Percentiles rank a stretch among this genome's conserved stretches.
Conservation (phyloP, 2,888 invertebrate genomes). For the Ecdyonurus torrentis region DNA sequence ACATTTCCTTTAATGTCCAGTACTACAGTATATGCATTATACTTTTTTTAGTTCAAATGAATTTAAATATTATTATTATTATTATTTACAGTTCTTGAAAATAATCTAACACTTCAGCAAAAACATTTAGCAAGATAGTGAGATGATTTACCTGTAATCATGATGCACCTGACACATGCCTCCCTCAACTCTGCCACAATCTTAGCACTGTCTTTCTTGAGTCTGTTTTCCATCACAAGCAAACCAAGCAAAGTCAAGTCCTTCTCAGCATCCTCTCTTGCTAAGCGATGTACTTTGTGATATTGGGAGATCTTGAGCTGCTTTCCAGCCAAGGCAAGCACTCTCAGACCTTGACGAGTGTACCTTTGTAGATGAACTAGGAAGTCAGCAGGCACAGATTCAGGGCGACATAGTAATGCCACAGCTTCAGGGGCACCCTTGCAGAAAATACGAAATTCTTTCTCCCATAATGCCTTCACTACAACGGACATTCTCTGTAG, state of each 20-base stretch:
- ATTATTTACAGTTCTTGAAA: no score
- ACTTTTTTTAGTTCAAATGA: no score
- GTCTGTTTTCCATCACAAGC: slow-evolving; percentile 84
- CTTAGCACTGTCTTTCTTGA: slow-evolving; percentile 74
- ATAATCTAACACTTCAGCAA: no score
- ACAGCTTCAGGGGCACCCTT: slow-evolving; percentile 94
- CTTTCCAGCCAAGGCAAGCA: slow-evolving; percentile 74
- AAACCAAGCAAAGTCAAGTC: slow-evolving; percentile 73
- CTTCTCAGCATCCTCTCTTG: slow-evolving; percentile 61
- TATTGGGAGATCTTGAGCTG: slow-evolving; percentile 45
- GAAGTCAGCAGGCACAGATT: slow-evolving; percentile 69
- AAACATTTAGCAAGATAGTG: no score
- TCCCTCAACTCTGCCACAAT: slow-evolving; percentile 62
- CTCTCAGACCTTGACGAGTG: slow-evolving; percentile 83
- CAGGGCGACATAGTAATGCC: slow-evolving; percentile 50
- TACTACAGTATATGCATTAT: no score
- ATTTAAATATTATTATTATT: no score
- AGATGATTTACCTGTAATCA: slow-evolving; percentile 72
- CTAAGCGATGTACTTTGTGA: slow-evolving; percentile 54
- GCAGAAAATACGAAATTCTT: slow-evolving; percentile 62
- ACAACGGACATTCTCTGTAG: slow-evolving; percentile 85
- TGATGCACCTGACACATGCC: slow-evolving; percentile 81
- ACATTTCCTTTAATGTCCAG: no score
- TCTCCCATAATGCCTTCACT: slow-evolving; percentile 52
- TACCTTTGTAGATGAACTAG: slow-evolving; percentile 61